Evolutionary conservation across 2,888 invertebrate genomes (phyloP), one percentile per base, ranked within the genome.

Genomic region (Trypoxylon attenuatum): DNA sequence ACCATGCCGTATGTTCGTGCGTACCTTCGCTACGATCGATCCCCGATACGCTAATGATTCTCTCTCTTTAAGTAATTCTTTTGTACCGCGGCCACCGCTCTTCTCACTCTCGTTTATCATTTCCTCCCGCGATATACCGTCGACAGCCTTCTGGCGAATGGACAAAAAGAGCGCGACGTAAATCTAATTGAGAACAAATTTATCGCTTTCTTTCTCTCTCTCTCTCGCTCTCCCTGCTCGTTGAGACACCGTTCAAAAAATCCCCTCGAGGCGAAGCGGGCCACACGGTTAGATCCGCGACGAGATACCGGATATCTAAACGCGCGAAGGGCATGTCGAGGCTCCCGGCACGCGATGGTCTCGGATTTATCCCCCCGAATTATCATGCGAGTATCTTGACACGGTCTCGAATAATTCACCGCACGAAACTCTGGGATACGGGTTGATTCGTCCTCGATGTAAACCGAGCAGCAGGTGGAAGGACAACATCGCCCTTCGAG

Each of bases 1-100:
- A 77, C 74, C 60, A 69, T 72, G 71, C 60, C 60, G 71, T 69
- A 77, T 73, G 73, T 73, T 71, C 69, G 74, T 73, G 72, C 73
- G 69, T 71, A 65, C 71, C 62, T 74, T 78, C 73, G 67, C 70
- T 65, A 65, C 65, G 69, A 68, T 76, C 75, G 76, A 76, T 75
- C 76, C 68, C 72, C 76, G 73, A 76, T 71, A 68, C 71, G 63
- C 53, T 75, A 75, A 75, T 72, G 75, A 75, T 76, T 73, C 76
- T 52, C 60, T 15, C 53, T 13, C n/a, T 10, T 33, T 33, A n/a
- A n/a, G 65, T 63, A 62, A 71, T 66, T 56, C 49, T 55, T 62
- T 53, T 47, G 50, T 56, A 33, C 41, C 52, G 47, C 56, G 55
- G 61, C 58, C 33, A 10, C 33, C 33, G 33, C 33, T 13, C 33